These are phyloP conservation scores for Lysiphlebus fabarum DNA, from an alignment of 1,140 invertebrate genomes.

Conservation along the genomic window DNA sequence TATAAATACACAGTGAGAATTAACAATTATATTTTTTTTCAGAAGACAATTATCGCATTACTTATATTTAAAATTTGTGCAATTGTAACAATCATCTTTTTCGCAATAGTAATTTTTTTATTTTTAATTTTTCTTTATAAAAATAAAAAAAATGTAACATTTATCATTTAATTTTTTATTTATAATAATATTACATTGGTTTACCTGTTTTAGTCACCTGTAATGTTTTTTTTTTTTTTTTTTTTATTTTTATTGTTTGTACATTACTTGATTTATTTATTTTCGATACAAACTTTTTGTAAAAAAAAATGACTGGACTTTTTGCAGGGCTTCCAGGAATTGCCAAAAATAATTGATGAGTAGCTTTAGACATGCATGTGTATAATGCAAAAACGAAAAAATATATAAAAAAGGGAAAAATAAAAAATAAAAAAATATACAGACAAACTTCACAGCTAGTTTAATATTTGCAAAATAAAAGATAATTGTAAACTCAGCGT, in stretches of 20 bases:
- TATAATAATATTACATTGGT: too few relatives aligned
- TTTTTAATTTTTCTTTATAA: too few relatives aligned
- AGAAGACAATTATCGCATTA: conserved; percentile 40
- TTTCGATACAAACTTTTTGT: neutral
- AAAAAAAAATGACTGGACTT: conserved; percentile 2
- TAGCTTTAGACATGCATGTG: conserved; percentile 13
- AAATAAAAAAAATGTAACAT: neutral
- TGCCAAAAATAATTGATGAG: conserved; percentile 31
- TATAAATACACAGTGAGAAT: neutral
- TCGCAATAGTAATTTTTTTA: conserved; percentile 6
- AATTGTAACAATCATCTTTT: conserved; percentile 29
- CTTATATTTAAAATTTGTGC: conserved; percentile 30
- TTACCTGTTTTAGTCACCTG: conserved; percentile 17
- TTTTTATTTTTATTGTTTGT: neutral
- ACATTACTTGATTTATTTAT: neutral
- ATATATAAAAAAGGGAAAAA: too few relatives aligned
- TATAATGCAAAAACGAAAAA: neutral
- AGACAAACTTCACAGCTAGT: too few relatives aligned
- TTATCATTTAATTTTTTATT: too few relatives aligned
- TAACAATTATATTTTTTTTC: conserved; percentile 44
- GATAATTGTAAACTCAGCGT: neutral
- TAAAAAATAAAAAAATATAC: too few relatives aligned
- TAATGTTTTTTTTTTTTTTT: conserved; percentile 11
- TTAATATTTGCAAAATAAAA: neutral
- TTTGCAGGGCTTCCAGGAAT: conserved; percentile 24